Percentiles rank a stretch among this genome's conserved stretches.
Conservation (phyloP, 2,797 vertebrate species). For the Steatocranus sp. region DNA sequence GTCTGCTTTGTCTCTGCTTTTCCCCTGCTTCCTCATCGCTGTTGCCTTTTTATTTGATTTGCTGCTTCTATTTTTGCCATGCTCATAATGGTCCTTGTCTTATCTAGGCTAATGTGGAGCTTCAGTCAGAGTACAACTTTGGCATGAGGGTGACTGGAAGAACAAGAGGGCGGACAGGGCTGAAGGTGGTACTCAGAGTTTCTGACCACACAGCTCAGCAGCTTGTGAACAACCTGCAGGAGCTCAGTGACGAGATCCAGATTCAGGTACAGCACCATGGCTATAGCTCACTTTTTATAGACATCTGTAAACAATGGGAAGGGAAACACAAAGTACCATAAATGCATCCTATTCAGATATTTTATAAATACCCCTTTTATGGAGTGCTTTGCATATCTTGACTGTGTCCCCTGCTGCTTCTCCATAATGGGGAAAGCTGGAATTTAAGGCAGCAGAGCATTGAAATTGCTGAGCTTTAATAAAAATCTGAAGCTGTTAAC, state of each 20-base stretch:
- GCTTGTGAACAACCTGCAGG: constrained; percentile 51
- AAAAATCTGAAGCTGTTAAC: constrained; percentile 27
- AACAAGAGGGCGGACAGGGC: constrained; percentile 74
- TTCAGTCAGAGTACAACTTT: constrained; percentile 84
- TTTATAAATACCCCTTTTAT: background rate
- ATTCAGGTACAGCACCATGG: constrained; percentile 72
- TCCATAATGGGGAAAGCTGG: background rate
- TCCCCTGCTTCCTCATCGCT: constrained; percentile 10
- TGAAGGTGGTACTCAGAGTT: constrained; percentile 74
- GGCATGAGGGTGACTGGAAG: constrained; percentile 76
- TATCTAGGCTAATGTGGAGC: constrained; percentile 81
- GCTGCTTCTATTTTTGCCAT: constrained; percentile 36
- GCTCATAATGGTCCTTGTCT: constrained; percentile 21
- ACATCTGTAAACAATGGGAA: background rate
- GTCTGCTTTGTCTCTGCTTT: constrained; percentile 5
- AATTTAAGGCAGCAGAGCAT: background rate
- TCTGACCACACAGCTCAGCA: constrained; percentile 59
- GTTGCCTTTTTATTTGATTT: constrained; percentile 51
- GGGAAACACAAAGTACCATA: background rate
- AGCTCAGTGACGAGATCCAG: constrained; percentile 79
- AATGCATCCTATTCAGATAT: background rate
- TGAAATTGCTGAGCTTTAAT: constrained; percentile 19
- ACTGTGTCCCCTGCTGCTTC: background rate
- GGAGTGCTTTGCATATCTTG: background rate
- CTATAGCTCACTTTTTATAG: background rate